These are phyloP conservation scores for Struthio camelus DNA, from an alignment of 2,113 vertebrate genomes.

Conservation along the genomic window DNA sequence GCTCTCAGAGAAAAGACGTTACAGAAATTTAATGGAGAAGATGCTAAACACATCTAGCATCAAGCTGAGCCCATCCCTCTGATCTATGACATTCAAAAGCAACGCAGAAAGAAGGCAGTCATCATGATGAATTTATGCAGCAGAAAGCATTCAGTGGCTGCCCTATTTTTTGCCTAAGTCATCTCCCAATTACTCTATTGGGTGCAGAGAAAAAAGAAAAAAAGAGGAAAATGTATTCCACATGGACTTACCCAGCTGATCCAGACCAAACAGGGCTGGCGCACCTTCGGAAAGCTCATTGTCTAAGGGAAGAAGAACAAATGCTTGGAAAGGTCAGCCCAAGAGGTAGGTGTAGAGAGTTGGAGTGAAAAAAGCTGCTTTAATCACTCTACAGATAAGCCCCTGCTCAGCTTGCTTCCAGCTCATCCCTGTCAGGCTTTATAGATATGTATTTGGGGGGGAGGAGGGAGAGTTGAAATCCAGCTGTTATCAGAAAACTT, in stretches of 20 bases:
- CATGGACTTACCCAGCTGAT: conserved; percentile 75
- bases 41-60: neutral
- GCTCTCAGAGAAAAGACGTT: neutral
- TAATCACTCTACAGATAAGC: neutral
- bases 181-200: neutral
- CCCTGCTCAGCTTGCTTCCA: neutral
- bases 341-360: neutral
- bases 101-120: neutral
- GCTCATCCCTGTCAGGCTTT: neutral
- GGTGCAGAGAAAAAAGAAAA: neutral
- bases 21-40: neutral
- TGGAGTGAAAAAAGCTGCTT: neutral
- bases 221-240: neutral
- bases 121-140: neutral
- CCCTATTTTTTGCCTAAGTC: neutral
- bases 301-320: conserved; percentile 69
- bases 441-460: neutral
- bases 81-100: neutral
- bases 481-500: neutral
- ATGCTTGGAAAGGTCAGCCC: conserved; percentile 7
- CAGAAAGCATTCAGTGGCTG: neutral
- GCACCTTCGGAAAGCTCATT: conserved; percentile 68
- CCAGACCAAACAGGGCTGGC: conserved; percentile 55
- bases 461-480: neutral
- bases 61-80: neutral